Base-by-base conservation (phyloP, 2,797 vertebrate genomes). In the Eospalax fontanierii region DNA sequence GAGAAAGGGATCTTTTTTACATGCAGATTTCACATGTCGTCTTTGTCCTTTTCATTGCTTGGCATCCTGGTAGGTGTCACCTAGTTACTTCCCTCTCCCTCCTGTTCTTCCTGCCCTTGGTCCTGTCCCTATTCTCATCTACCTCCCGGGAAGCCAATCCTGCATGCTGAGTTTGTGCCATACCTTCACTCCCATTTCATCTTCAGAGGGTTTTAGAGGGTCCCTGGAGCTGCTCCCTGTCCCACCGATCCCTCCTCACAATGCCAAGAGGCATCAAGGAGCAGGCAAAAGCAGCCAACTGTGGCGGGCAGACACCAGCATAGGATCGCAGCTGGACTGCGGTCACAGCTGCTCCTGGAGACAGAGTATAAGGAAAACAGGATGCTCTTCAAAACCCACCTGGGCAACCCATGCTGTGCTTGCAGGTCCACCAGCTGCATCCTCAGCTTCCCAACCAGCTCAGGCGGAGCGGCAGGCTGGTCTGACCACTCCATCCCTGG, bases 291-390 rank as follows among this genome's bases (percentile, higher is more conserved):
- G 92, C 97, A 92, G 79, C 92, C 89, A 78, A 85, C 90, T 24
- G 0, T 14, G 78, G 87, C 1, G 1, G 90, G 94, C 84, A 91
- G 87, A 90, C 22, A 6, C 26, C 80, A 74, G 26, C 57, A 63
- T 66, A 85, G 90, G 93, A 86, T 95, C 93, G 95, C 95, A 97
- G 97, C 97, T 95, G 96, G 97, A 93, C 97, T 97, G 96, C 68
- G 68, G 87, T 93, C 74, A 5, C 70, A 86, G 71, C 89, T 95
- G 79, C 80, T 92, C 81, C 90, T 96, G 89, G 92, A 95, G 87
- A 71, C 38, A 16, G 63, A 46, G 50, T 40, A 46, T 80, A 14
- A 68, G 84, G 43, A 87, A 82, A 68, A 33, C 46, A n/a, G 63
- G 84, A 59, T 70, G 38, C 66, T 85, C 68, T 22, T 73, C 40